These are phyloP conservation scores for Embidobia sp. DNA, from an alignment of 2,888 invertebrate species.

Conservation along the genomic window DNA sequence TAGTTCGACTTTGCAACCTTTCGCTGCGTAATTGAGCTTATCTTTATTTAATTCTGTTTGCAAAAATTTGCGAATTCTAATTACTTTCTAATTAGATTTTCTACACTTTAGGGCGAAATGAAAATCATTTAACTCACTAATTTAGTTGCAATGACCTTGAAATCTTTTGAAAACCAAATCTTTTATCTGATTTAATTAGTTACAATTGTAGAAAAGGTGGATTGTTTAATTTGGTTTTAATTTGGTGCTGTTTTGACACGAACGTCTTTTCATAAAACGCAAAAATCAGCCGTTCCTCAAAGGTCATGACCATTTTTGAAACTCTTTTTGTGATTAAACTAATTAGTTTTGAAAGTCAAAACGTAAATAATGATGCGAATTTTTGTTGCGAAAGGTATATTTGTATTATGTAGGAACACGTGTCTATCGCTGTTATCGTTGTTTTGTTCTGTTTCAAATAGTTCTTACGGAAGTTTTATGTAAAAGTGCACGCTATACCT, in stretches of 20 bases:
- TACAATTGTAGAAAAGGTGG: constrained; percentile 9
- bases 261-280: constrained; percentile 7
- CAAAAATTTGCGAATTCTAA: no score
- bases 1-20: no score
- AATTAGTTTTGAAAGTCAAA: constrained; percentile 39
- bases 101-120: no score
- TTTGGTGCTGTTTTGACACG: constrained; percentile 12
- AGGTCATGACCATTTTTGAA: constrained; percentile 28
- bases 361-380: constrained; percentile 19
- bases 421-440: not conserved
- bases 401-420: constrained; percentile 9
- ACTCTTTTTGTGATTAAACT: constrained; percentile 7
- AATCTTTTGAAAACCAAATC: no score
- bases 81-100: no score
- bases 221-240: constrained; percentile 24
- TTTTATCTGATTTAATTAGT: not conserved
- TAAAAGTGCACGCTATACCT: constrained; percentile 16
- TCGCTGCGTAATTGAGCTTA: no score
- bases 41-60: no score
- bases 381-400: not conserved
- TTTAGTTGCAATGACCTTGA: no score
- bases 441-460: not conserved
- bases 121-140: no score
- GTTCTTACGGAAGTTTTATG: constrained; percentile 9
- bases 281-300: constrained; percentile 11